phyloP scores from a whole-genome alignment of 2,888 invertebrate genomes.

The Ditula angustiorana region DNA sequence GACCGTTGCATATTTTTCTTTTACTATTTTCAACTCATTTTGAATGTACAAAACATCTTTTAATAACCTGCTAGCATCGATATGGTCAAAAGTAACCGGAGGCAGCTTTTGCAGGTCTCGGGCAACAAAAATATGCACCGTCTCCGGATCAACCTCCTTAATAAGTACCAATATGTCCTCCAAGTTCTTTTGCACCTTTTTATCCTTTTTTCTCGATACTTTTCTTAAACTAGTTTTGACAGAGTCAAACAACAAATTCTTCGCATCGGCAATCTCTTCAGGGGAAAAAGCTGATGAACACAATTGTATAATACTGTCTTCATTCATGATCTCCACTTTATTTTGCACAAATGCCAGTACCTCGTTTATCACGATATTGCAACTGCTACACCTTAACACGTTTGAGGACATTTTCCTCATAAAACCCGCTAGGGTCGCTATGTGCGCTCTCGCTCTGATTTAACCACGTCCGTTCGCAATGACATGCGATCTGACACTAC shows the following conservation, averaged over 20 bases:
- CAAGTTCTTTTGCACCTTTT: too few relatives aligned
- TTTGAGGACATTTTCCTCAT: neutral
- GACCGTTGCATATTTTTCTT: neutral
- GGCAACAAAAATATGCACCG: neutral
- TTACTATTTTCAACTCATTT: neutral
- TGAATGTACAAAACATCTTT: neutral
- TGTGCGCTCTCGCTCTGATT: too few relatives aligned
- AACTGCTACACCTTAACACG: neutral
- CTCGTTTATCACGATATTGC: neutral
- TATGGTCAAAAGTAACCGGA: constrained; percentile 12
- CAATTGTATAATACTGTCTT: neutral
- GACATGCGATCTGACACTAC: too few relatives aligned
- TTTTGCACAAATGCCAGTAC: neutral
- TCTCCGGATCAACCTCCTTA: too few relatives aligned
- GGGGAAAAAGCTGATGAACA: neutral
- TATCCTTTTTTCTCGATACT: too few relatives aligned
- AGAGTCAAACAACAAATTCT: too few relatives aligned
- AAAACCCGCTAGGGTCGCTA: too few relatives aligned
- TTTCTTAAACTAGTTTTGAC: too few relatives aligned
- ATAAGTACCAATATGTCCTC: too few relatives aligned
- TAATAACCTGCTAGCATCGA: neutral
- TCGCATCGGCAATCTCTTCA: too few relatives aligned
- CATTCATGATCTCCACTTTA: neutral
- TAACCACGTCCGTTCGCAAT: too few relatives aligned
- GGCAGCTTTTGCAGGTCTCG: neutral